Conservation (phyloP, 2,113 vertebrate genomes). For the Entomyzon cyanotis region DNA sequence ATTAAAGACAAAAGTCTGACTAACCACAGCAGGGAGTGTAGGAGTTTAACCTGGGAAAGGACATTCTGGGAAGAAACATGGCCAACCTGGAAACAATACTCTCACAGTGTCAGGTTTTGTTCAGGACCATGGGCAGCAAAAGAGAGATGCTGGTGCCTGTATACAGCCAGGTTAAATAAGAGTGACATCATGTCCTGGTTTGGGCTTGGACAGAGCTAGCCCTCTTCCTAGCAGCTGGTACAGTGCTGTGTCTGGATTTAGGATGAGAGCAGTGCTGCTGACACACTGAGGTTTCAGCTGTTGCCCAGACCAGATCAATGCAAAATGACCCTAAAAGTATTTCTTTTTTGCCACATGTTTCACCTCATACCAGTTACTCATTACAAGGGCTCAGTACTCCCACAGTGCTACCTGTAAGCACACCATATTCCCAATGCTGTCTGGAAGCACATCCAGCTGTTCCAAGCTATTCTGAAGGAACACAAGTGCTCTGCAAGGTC, state of each 20-base stretch:
- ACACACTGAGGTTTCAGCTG: neutral
- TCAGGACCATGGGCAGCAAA: neutral
- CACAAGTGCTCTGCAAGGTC: neutral
- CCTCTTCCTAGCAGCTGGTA: neutral
- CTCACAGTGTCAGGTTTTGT: neutral
- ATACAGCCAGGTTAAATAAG: neutral
- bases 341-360: no score
- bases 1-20: neutral
- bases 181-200: neutral
- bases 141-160: neutral
- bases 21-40: neutral
- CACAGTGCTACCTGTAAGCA: neutral
- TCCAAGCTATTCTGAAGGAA: neutral
- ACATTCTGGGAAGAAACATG: neutral
- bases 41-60: neutral
- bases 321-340: neutral
- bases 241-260: neutral
- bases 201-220: neutral
- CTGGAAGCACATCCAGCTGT: neutral
- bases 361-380: neutral
- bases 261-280: neutral
- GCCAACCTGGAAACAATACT: neutral
- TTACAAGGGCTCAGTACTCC: neutral
- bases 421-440: rapidly evolving
- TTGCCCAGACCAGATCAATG: neutral